These are phyloP conservation scores for Microtus agrestis DNA, from an alignment of 2,797 vertebrate species.

Conservation along the genomic window DNA sequence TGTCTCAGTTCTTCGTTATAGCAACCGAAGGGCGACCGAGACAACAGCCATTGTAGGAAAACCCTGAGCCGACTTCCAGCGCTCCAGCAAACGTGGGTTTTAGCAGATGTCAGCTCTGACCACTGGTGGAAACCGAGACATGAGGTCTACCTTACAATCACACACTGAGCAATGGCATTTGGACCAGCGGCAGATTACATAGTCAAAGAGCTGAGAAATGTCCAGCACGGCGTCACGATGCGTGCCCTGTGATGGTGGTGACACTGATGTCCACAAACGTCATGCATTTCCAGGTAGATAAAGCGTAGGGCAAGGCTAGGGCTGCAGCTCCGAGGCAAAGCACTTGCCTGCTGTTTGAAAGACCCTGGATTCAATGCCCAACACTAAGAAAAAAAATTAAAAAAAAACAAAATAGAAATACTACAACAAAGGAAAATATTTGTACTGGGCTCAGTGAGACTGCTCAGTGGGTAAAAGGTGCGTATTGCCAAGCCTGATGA, in stretches of 20 bases:
- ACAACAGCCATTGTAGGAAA: too few species aligned
- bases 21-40: background rate
- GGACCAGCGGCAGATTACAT: background rate
- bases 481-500: rapidly evolving
- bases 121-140: background rate
- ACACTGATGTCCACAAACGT: background rate
- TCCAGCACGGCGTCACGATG: too few species aligned
- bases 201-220: background rate
- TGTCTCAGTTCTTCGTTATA: background rate
- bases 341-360: background rate
- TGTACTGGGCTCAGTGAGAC: background rate
- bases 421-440: background rate
- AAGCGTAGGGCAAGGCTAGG: background rate
- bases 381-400: background rate
- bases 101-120: background rate
- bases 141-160: background rate
- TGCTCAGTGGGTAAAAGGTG: background rate
- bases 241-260: background rate
- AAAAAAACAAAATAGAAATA: background rate
- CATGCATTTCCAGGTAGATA: background rate
- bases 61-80: background rate
- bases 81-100: background rate
- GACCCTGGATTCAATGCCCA: background rate
- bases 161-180: too few species aligned
- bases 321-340: background rate